Conservation (phyloP, 1,140 invertebrate species). For the Episyrphus balteatus region DNA sequence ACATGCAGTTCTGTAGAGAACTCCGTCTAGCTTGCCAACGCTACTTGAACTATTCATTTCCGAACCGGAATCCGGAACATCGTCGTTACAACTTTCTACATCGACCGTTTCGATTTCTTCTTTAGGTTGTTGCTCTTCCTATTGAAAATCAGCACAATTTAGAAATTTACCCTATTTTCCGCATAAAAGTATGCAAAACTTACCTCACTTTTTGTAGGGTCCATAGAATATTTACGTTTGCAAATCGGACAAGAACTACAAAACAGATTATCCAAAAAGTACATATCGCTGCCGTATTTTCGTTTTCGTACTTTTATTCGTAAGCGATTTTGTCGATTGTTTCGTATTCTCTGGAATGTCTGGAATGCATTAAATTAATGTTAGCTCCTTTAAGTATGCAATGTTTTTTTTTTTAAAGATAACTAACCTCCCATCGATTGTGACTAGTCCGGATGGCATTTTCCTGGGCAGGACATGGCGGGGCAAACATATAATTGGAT, state of each 20-base stretch:
- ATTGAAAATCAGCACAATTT: background rate
- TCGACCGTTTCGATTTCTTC: conserved; percentile 45
- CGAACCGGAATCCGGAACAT: conserved; percentile 32
- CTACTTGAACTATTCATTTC: conserved; percentile 28
- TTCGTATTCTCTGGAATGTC: conserved; percentile 71
- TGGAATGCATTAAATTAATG: conserved; percentile 8
- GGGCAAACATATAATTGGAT: conserved; percentile 33
- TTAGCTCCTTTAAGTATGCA: background rate
- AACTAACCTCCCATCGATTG: conserved; percentile 57
- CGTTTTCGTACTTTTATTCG: conserved; percentile 48
- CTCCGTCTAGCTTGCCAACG: conserved; percentile 31
- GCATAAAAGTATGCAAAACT: conserved; percentile 38
- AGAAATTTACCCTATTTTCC: too few relatives aligned
- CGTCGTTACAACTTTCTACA: conserved; percentile 39
- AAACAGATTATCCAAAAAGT: conserved; percentile 35
- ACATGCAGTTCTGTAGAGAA: conserved; percentile 31
- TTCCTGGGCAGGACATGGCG: conserved; percentile 36
- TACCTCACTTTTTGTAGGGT: conserved; percentile 58
- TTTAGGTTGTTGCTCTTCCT: conserved; percentile 27
- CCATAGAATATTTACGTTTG: conserved; percentile 53
- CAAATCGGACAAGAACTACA: conserved; percentile 63
- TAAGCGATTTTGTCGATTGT: conserved; percentile 61
- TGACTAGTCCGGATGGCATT: conserved; percentile 45
- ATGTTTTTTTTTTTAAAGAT: background rate
- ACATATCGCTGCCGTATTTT: conserved; percentile 51